These are phyloP conservation scores for Rousettus madagascariensis DNA, from an alignment of 2,797 vertebrate genomes.

Conservation along the genomic window DNA sequence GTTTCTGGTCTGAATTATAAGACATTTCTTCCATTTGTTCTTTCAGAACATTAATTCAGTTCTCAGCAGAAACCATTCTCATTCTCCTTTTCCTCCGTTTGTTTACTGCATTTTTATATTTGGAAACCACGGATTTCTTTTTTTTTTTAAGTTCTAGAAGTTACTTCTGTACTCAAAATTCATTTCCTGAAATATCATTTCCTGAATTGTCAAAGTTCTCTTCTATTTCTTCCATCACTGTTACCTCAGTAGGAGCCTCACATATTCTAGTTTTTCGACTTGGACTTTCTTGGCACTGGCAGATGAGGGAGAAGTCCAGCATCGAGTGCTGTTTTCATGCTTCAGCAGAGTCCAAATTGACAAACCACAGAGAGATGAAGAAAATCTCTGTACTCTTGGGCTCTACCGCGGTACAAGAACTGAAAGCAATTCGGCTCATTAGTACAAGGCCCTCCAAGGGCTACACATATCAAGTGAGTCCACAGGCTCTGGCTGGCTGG, in stretches of 20 bases:
- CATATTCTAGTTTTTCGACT: background rate
- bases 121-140: background rate
- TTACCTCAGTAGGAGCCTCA: background rate
- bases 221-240: background rate
- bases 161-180: background rate
- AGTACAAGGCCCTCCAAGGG: background rate
- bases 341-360: background rate
- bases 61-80: background rate
- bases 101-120: slow-evolving; percentile 31
- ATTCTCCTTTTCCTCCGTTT: background rate
- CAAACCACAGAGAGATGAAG: background rate
- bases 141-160: background rate
- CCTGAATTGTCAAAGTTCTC: background rate
- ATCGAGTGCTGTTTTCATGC: background rate
- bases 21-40: background rate
- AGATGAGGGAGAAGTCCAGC: background rate
- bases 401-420: background rate
- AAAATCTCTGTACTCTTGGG: background rate
- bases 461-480: background rate
- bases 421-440: background rate
- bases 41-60: slow-evolving; percentile 35
- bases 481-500: background rate
- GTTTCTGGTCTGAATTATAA: background rate
- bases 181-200: background rate
- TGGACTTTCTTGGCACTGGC: background rate